These are phyloP conservation scores for Erebia ligea DNA, from an alignment of 2,888 invertebrate genomes.

Conservation along the genomic window DNA sequence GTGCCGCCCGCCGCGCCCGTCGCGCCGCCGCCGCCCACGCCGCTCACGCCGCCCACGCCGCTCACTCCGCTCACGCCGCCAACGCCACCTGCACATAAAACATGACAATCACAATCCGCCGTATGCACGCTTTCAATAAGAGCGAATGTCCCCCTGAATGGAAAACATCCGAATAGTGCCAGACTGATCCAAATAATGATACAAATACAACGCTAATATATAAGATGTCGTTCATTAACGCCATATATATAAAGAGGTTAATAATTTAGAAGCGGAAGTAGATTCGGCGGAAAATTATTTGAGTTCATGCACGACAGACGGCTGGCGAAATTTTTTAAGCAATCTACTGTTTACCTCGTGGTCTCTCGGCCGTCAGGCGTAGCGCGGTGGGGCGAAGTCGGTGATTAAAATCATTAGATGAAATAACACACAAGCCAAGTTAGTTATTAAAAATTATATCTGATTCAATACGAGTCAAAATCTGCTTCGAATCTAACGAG, in stretches of 20 bases:
- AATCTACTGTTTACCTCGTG: slow-evolving; percentile 36
- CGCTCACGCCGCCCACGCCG: slow-evolving; percentile 42
- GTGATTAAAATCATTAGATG: slow-evolving; percentile 18
- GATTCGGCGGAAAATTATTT: slow-evolving; percentile 36
- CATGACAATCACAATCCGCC: not conserved
- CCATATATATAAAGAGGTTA: slow-evolving; percentile 34
- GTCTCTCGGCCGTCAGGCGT: slow-evolving; percentile 17
- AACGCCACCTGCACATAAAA: slow-evolving; percentile 46
- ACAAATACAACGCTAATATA: slow-evolving; percentile 25
- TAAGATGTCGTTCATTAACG: slow-evolving; percentile 22
- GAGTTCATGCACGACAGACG: slow-evolving; percentile 41
- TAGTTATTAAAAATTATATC: slow-evolving; percentile 13
- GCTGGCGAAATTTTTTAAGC: slow-evolving; percentile 30
- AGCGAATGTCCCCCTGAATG: not conserved
- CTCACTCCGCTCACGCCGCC: slow-evolving; percentile 54
- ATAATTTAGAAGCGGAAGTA: slow-evolving; percentile 37
- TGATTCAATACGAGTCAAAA: not conserved
- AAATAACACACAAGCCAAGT: slow-evolving; percentile 15
- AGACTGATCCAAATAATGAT: slow-evolving; percentile 41
- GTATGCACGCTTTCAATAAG: not conserved
- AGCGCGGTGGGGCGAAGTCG: slow-evolving; percentile 20
- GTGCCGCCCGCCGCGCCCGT: slow-evolving; percentile 78
- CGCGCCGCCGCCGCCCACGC: slow-evolving; percentile 63
- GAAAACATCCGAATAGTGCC: slow-evolving; percentile 9
- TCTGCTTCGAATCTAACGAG: not conserved